Evolutionary conservation across 2,113 vertebrate genomes (phyloP).

Genomic region (Trichechus manatus): DNA sequence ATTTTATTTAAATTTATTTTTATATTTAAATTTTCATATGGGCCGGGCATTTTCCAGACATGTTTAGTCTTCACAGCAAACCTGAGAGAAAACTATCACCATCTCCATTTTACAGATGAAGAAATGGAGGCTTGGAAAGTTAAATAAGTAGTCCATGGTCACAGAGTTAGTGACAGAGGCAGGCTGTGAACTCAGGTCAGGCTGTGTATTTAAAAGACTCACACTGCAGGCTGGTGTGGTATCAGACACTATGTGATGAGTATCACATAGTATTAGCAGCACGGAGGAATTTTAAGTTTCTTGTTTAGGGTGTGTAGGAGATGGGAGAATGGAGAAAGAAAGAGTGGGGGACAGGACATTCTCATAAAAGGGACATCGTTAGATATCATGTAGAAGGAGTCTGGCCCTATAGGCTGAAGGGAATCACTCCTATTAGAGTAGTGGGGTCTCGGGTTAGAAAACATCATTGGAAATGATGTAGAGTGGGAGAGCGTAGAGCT

Average conservation of each 20-base stretch:
- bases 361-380: neutral
- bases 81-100: neutral
- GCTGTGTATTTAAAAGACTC: neutral
- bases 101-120: neutral
- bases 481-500: neutral
- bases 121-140: neutral
- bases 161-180: neutral
- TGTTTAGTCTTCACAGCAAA: neutral
- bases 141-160: neutral
- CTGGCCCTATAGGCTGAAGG: neutral
- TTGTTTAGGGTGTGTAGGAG: neutral
- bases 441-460: neutral
- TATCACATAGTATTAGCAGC: neutral
- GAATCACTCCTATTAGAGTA: neutral
- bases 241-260: neutral
- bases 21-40: neutral
- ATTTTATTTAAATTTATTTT: neutral
- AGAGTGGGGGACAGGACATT: neutral
- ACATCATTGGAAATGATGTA: neutral
- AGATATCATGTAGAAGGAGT: neutral
- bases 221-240: neutral
- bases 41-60: neutral
- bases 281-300: neutral
- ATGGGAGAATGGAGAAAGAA: neutral
- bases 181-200: neutral